phyloP scores from a whole-genome alignment of 2,113 vertebrate genomes.

The Donacobius atricapilla region DNA sequence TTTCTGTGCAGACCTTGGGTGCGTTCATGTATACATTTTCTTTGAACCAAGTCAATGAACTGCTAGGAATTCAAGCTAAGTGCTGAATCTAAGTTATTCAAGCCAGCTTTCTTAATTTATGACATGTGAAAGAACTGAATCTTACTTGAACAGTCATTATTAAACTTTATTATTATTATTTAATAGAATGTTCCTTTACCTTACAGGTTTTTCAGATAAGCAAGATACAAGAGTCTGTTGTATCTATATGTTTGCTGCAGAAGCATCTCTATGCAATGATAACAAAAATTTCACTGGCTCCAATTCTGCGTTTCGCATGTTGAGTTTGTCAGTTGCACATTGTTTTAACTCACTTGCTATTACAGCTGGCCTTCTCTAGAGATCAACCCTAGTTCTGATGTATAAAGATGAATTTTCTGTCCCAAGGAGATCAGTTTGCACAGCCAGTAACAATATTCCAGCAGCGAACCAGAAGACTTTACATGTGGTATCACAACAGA shows the following conservation, averaged over 20 bases:
- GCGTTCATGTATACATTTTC: neutral
- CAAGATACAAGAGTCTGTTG: neutral
- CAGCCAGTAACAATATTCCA: conserved; percentile 51
- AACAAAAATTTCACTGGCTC: neutral
- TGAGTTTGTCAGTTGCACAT: neutral
- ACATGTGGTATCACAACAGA: neutral
- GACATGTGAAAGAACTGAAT: neutral
- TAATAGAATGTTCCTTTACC: neutral
- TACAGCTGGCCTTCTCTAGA: conserved; percentile 3
- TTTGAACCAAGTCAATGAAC: neutral
- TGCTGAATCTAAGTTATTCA: neutral
- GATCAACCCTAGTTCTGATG: neutral
- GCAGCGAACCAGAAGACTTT: conserved; percentile 33
- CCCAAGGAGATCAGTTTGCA: conserved; percentile 47
- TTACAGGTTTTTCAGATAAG: neutral
- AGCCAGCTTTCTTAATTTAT: neutral
- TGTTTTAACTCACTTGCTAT: conserved; percentile 46
- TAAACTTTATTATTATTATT: neutral
- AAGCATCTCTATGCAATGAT: neutral
- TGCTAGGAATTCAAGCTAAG: neutral
- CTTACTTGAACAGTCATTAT: neutral
- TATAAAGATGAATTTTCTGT: conserved; percentile 61
- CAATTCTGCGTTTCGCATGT: neutral
- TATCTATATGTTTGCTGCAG: neutral
- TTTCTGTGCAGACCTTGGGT: neutral